Evolutionary conservation across 2,797 vertebrate genomes (phyloP), one percentile per base, ranked within the genome.

Genomic region (Coracias cyanogaster): DNA sequence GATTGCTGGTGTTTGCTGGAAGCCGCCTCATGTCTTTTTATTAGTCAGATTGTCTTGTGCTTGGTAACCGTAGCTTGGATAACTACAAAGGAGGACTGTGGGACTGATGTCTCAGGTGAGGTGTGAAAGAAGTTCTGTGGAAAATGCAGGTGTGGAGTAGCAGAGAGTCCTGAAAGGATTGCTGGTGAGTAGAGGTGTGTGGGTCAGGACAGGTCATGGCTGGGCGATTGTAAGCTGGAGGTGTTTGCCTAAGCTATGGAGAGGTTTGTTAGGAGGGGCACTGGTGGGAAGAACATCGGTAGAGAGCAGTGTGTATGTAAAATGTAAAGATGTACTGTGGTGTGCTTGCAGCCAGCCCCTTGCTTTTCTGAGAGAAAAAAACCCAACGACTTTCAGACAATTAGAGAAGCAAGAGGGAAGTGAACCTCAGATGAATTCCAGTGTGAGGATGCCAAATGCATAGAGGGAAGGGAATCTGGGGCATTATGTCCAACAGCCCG

Each of bases 251-350:
- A 10, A 78, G 45, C 60, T 45, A 0, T 2, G 43, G 51, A 60
- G 64, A 41, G 58, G 22, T 20, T 25, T 61, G 25, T 77, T 18
- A 77, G 74, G 81, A 71, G 29, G 57, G 60, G 48, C 17, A 2
- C 60, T 15, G 16, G 26, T 39, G 89, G 78, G 31, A 14, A 65
- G 62, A 10, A 13, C 46, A 2, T 6, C 20, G 28, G 33, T 9
- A 0, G 33, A n/a, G 58, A 12, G 62, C 0, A 2, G 1, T 1
- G 12, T 6, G 4, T 6, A 37, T 5, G 6, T 25, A 66, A 11
- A 58, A n/a, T 19, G 7, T 58, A 16, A 25, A 35, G 35, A 37
- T 54, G 33, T 37, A 13, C 78, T 28, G 11, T 1, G 41, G 39
- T 19, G 41, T 26, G 54, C 73, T 76, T 61, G 62, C 66, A 61